These are phyloP conservation scores for Urocyon cinereoargenteus DNA, from an alignment of 2,797 vertebrate species.

Conservation along the genomic window DNA sequence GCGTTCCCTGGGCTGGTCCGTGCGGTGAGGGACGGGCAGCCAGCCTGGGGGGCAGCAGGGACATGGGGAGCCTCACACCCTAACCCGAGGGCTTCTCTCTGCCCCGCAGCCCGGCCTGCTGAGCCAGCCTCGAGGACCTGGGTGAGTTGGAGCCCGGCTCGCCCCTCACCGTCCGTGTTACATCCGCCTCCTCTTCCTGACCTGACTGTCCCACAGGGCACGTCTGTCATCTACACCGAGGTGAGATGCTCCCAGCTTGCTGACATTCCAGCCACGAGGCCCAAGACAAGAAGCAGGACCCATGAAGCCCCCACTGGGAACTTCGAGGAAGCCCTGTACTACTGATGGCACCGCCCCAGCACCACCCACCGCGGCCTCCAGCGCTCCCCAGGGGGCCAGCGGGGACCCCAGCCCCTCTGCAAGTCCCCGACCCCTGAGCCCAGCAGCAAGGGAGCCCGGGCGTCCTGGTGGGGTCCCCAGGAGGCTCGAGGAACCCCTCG, in stretches of 20 bases:
- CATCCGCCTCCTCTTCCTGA: not conserved
- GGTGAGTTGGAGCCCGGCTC: not conserved
- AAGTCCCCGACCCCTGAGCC: not conserved
- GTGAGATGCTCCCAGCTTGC: not conserved
- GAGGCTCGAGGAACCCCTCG: not conserved
- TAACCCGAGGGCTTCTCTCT: not conserved
- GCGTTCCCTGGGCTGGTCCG: rapidly evolving
- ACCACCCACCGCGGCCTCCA: rapidly evolving
- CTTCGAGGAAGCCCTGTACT: not conserved
- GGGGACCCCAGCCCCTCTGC: not conserved
- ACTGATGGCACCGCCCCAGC: not conserved
- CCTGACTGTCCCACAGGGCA: not conserved
- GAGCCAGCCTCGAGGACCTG: not conserved
- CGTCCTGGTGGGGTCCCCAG: not conserved
- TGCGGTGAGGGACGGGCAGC: too few relatives aligned
- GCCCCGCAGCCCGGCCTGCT: not conserved
- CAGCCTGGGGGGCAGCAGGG: not conserved
- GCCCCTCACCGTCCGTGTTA: not conserved
- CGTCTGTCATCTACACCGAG: not conserved
- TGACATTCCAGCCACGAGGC: not conserved
- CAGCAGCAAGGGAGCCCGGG: not conserved
- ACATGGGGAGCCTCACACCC: not conserved
- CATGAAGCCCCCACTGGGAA: not conserved
- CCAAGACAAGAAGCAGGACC: not conserved
- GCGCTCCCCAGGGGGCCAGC: not conserved